Conservation (phyloP, 1,140 invertebrate genomes). For the Stegodyphus mimosarum region DNA sequence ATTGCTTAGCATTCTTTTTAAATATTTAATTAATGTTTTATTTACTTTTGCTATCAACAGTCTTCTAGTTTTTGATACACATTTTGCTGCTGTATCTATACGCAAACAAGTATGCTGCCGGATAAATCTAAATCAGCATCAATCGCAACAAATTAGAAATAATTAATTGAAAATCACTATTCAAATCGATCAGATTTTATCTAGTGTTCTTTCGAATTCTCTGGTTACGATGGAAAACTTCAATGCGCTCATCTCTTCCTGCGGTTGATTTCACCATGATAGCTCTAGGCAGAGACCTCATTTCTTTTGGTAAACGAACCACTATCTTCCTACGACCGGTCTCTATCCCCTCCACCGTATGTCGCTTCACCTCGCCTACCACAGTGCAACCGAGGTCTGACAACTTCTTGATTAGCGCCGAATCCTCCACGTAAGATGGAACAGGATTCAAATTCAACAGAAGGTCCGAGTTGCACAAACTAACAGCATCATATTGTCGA, state of each 20-base stretch:
- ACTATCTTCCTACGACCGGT: slow-evolving; percentile 50
- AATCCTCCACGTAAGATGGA: slow-evolving; percentile 50
- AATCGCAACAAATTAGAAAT: slow-evolving; percentile 53
- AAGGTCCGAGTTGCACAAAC: slow-evolving; percentile 42
- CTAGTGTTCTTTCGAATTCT: slow-evolving; percentile 44
- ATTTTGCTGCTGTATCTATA: not conserved
- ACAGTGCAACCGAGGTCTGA: slow-evolving; percentile 16
- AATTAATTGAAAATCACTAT: slow-evolving; percentile 49
- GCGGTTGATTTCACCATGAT: slow-evolving; percentile 34
- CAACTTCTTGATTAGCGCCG: slow-evolving; percentile 30
- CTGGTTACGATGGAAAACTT: slow-evolving; percentile 48
- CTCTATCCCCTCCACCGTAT: slow-evolving; percentile 36
- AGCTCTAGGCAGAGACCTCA: slow-evolving; percentile 50
- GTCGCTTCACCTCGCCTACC: slow-evolving; percentile 36
- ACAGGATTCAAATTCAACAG: slow-evolving; percentile 51
- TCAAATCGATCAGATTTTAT: slow-evolving; percentile 1
- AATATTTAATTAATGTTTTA: too few species aligned
- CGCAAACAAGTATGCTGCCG: not conserved
- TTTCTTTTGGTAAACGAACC: slow-evolving; percentile 26
- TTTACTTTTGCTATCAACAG: not conserved
- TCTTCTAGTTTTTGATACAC: not conserved
- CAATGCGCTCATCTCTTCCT: slow-evolving; percentile 43
- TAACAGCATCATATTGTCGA: slow-evolving; percentile 45
- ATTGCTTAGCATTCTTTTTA: too few species aligned
- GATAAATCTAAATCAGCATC: slow-evolving; percentile 4